These are phyloP conservation scores for Himalopsyche kuldschensis DNA, from an alignment of 2,888 invertebrate genomes.

Conservation along the genomic window DNA sequence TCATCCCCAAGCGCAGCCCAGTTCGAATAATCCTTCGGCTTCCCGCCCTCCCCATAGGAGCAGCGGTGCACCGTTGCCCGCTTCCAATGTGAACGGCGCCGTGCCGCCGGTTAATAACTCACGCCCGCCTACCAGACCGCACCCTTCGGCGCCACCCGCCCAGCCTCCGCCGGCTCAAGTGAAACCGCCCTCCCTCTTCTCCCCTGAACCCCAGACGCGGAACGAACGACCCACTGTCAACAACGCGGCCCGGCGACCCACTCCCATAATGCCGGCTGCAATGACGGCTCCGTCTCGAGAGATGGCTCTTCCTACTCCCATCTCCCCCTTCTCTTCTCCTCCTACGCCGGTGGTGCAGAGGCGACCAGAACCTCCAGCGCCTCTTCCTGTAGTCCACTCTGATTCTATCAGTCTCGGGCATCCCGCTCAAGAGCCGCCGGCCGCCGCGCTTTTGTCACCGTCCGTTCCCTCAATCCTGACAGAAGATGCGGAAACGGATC, in stretches of 20 bases:
- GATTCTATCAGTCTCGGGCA: neutral
- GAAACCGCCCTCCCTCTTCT: conserved; percentile 65
- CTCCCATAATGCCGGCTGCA: conserved; percentile 44
- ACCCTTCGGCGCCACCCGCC: conserved; percentile 43
- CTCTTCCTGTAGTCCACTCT: neutral
- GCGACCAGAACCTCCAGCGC: conserved; percentile 50
- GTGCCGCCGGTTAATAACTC: conserved; percentile 42
- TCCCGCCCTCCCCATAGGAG: conserved; percentile 45
- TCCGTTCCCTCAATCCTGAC: conserved; percentile 29
- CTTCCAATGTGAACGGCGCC: conserved; percentile 25
- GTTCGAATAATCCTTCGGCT: conserved; percentile 45
- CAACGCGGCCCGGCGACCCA: conserved; percentile 43
- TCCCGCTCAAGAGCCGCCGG: conserved; percentile 7
- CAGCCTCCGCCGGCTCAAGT: conserved; percentile 40
- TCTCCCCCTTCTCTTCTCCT: conserved; percentile 35
- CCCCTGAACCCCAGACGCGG: conserved; percentile 58
- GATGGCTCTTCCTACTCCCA: conserved; percentile 24
- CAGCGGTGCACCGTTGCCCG: conserved; percentile 32
- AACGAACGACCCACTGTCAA: neutral
- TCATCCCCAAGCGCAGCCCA: conserved; percentile 38
- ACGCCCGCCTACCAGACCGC: conserved; percentile 46
- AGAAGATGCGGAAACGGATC: conserved; percentile 73
- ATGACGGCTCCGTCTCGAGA: conserved; percentile 46
- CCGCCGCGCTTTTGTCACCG: conserved; percentile 18
- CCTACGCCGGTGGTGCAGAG: conserved; percentile 51